Conservation (phyloP, 2,113 vertebrate genomes). For the Actinemys pallida region DNA sequence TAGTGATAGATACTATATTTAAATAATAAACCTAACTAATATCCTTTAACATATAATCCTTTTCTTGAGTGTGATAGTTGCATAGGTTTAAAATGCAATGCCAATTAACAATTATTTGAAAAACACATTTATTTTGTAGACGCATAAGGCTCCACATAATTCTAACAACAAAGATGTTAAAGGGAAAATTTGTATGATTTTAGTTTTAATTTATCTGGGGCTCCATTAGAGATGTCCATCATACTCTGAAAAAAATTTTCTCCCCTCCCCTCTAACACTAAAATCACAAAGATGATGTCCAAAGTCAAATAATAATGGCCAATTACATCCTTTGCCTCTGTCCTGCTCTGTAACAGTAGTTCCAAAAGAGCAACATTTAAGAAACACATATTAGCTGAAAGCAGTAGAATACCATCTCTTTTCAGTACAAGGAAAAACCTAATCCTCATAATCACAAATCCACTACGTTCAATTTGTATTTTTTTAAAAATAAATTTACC, state of each 20-base stretch:
- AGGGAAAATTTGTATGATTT: not conserved
- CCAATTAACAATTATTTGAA: not conserved
- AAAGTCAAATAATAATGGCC: not conserved
- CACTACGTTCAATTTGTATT: not conserved
- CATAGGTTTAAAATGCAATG: not conserved
- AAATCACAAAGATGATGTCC: not conserved
- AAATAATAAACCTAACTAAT: not conserved
- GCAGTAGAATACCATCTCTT: not conserved
- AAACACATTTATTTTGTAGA: not conserved
- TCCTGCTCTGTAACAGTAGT: not conserved
- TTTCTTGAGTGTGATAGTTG: not conserved
- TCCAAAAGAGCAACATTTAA: not conserved
- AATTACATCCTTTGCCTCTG: not conserved
- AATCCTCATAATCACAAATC: not conserved
- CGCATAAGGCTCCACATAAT: not conserved
- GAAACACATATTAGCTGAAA: not conserved
- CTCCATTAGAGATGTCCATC: not conserved
- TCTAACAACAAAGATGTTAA: not conserved
- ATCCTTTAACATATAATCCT: not conserved
- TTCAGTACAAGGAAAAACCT: not conserved
- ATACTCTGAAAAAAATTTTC: not conserved
- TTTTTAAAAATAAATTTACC: constrained; percentile 62
- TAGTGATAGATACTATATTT: not conserved
- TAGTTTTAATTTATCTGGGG: not conserved
- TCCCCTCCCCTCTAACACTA: not conserved